Evolutionary conservation across 2,888 invertebrate species (phyloP).

Genomic region (Azorinus chamasolen): DNA sequence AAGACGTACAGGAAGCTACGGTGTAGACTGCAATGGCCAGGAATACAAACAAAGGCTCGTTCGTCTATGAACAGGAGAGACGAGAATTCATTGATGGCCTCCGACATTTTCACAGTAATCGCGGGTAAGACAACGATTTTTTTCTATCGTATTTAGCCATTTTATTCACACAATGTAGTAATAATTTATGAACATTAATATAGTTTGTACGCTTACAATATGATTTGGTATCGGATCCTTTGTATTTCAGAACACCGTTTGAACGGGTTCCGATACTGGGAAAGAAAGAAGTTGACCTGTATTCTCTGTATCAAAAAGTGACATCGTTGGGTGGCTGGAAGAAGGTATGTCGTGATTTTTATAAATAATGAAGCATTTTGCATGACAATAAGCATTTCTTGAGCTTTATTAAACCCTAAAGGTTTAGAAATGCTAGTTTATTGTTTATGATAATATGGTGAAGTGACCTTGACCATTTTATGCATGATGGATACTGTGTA

Average conservation of each 20-base stretch:
- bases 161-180: background rate
- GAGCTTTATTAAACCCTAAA: background rate
- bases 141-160: background rate
- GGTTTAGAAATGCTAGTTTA: background rate
- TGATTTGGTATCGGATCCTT: slow-evolving; percentile 1
- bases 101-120: slow-evolving; percentile 95
- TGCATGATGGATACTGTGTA: too few species aligned
- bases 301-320: slow-evolving; percentile 95
- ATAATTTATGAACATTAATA: slow-evolving; percentile 1
- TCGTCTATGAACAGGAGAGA: slow-evolving; percentile 92
- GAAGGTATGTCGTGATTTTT: slow-evolving; percentile 90
- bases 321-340: slow-evolving; percentile 97
- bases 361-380: too few species aligned
- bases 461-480: slow-evolving; percentile 42
- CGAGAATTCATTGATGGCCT: slow-evolving; percentile 94
- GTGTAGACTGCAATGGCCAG: slow-evolving; percentile 88
- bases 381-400: too few species aligned
- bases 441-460: background rate
- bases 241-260: slow-evolving; percentile 89
- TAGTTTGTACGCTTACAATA: background rate
- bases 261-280: slow-evolving; percentile 93
- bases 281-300: slow-evolving; percentile 96
- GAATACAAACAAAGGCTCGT: slow-evolving; percentile 90
- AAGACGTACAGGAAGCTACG: slow-evolving; percentile 26
- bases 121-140: slow-evolving; percentile 91